phyloP scores from a whole-genome alignment of 1,140 invertebrate species.

The Copidosoma floridanum region DNA sequence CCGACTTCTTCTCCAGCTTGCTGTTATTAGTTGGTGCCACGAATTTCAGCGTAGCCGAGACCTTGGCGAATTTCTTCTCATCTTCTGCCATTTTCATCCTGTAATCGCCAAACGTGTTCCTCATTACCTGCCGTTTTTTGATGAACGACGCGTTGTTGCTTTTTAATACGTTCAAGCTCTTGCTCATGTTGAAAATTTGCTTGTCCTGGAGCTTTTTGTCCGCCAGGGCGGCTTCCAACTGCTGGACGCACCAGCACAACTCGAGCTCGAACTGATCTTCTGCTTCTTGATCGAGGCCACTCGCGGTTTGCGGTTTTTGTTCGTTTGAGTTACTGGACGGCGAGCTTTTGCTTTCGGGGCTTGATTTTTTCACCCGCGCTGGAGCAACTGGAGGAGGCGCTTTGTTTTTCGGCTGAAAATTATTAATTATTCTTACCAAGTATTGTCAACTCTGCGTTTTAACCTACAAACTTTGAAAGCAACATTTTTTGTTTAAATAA shows the following conservation, averaged over 20 bases:
- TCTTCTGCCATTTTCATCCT: slow-evolving; percentile 71
- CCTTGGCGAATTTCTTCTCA: slow-evolving; percentile 63
- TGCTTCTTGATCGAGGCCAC: slow-evolving; percentile 51
- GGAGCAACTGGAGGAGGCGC: slow-evolving; percentile 20
- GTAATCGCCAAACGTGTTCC: slow-evolving; percentile 71
- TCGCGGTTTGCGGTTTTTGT: slow-evolving; percentile 28
- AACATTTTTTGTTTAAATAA: too few relatives aligned
- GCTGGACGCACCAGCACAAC: slow-evolving; percentile 74
- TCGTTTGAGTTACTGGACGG: not conserved
- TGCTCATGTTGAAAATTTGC: slow-evolving; percentile 63
- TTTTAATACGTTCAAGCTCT: slow-evolving; percentile 65
- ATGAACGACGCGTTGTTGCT: slow-evolving; percentile 66
- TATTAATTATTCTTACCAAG: too few relatives aligned
- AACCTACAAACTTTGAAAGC: too few relatives aligned
- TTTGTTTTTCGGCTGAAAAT: slow-evolving; percentile 29
- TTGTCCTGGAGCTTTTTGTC: slow-evolving; percentile 64
- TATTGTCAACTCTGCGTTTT: too few relatives aligned
- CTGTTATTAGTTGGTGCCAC: slow-evolving; percentile 33
- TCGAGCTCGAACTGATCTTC: slow-evolving; percentile 71
- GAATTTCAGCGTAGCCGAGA: slow-evolving; percentile 52
- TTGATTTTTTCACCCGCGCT: not conserved
- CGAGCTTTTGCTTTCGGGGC: not conserved
- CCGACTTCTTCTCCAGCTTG: slow-evolving; percentile 54
- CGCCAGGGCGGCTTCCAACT: slow-evolving; percentile 61
- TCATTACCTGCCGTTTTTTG: slow-evolving; percentile 72